Conservation (phyloP, 2,113 vertebrate species). For the Neomonachus schauinslandi region DNA sequence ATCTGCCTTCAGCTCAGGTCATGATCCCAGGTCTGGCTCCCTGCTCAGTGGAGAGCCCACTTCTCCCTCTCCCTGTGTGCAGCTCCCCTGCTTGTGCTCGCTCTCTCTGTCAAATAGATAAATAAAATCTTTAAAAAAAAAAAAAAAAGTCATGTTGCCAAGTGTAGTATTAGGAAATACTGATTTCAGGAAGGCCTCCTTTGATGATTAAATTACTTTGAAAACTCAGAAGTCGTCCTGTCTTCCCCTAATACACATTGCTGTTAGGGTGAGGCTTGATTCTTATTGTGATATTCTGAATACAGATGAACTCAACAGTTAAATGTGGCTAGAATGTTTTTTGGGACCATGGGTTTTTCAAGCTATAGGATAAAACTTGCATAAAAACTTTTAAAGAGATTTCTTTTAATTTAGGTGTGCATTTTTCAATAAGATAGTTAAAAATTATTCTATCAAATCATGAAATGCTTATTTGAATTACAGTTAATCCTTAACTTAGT, state of each 20-base stretch:
- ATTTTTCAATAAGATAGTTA: not conserved
- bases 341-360: not conserved
- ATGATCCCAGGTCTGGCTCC: not conserved
- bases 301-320: slow-evolving; percentile 24
- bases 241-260: not conserved
- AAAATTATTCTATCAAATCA: slow-evolving; percentile 28
- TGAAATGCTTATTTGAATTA: slow-evolving; percentile 36
- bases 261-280: not conserved
- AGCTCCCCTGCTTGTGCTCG: too few species aligned
- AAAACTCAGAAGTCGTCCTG: not conserved
- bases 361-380: not conserved
- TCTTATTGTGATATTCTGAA: not conserved
- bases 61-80: not conserved
- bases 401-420: not conserved
- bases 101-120: not conserved
- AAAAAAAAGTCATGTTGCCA: not conserved
- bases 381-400: not conserved
- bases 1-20: not conserved
- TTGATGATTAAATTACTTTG: not conserved
- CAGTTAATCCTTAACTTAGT: not conserved
- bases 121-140: not conserved
- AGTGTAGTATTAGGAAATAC: not conserved
- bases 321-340: not conserved
- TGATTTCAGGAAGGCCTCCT: not conserved
- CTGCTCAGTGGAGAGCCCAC: not conserved